Evolutionary conservation across 2,113 vertebrate species (phyloP), one percentile per base, ranked within the genome.

Genomic region (Takifugu flavidus): DNA sequence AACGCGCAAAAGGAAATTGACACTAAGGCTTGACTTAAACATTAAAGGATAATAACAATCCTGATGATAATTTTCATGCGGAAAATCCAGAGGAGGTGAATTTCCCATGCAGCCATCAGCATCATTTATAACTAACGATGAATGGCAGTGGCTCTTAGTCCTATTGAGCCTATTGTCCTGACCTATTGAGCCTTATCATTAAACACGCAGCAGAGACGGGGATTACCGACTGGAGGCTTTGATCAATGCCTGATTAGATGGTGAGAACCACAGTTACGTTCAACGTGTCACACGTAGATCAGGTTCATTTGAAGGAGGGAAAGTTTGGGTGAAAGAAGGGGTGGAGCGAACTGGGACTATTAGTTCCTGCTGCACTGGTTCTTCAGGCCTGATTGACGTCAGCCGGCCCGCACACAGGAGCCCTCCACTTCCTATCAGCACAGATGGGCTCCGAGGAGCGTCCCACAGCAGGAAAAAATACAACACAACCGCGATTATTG

Each of bases 301-400:
- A 74, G 58, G 0, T 67, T 6, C n/a, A 62, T 25, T 29, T 13
- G 51, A 68, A 67, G 28, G 28, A 72, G 52, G 12, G 50, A 72
- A 55, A 53, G 51, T 14, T 49, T 6, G 1, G 56, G 57, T 50
- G 56, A 71, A 50, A 60, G 28, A 62, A 56, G 20, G 13, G 25
- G 50, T 63, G 62, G 67, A 67, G 74, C 56, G 63, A 39, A 49
- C 44, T 28, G 28, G 68, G 25, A 71, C 57, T 62, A 70, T 60
- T 67, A 42, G 67, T 87, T 83, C 3, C 78, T 86, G 89, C 85
- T 83, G 78, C 62, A 77, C 62, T 57, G 75, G 79, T 89, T 88
- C 67, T 74, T 82, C 84, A 76, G 76, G 53, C 53, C 28, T 46
- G 39, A 34, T 77, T 89, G 87, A 93, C 85, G 86, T 91, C 87